Evolutionary conservation across 2,113 vertebrate genomes (phyloP).

Genomic region (Tetrao urogallus): DNA sequence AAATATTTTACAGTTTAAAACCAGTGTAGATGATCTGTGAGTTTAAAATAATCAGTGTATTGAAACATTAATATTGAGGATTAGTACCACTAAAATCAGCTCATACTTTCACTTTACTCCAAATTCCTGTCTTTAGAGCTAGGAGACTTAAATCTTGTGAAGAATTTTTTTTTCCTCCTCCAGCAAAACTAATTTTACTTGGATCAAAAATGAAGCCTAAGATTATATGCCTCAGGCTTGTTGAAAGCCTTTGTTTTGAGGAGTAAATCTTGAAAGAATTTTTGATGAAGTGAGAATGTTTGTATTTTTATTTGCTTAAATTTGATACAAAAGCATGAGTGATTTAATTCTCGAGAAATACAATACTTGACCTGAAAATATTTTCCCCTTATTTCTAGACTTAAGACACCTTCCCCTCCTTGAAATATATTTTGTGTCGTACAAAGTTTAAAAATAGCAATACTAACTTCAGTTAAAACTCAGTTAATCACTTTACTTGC

Average conservation of each 20-base stretch:
- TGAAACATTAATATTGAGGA: neutral
- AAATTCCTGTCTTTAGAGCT: neutral
- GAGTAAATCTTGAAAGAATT: neutral
- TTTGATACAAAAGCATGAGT: neutral
- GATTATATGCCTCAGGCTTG: neutral
- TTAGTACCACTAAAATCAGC: neutral
- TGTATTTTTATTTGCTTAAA: neutral
- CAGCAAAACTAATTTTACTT: neutral
- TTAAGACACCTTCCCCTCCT: neutral
- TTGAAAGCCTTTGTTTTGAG: neutral
- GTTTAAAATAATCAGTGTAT: neutral
- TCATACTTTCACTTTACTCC: neutral
- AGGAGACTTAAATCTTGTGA: neutral
- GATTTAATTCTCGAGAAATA: neutral
- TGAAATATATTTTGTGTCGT: neutral
- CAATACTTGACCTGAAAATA: neutral
- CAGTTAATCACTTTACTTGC: neutral
- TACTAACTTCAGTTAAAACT: neutral
- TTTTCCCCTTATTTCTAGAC: neutral
- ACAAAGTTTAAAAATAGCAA: neutral
- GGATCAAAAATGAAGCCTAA: neutral
- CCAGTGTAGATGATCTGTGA: neutral
- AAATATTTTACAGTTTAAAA: neutral
- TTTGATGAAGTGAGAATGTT: neutral
- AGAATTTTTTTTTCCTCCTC: neutral